Percentiles rank a stretch among this genome's conserved stretches.
phyloP scores from a whole-genome alignment of 2,113 vertebrate genomes.

The Rutilus rutilus region DNA sequence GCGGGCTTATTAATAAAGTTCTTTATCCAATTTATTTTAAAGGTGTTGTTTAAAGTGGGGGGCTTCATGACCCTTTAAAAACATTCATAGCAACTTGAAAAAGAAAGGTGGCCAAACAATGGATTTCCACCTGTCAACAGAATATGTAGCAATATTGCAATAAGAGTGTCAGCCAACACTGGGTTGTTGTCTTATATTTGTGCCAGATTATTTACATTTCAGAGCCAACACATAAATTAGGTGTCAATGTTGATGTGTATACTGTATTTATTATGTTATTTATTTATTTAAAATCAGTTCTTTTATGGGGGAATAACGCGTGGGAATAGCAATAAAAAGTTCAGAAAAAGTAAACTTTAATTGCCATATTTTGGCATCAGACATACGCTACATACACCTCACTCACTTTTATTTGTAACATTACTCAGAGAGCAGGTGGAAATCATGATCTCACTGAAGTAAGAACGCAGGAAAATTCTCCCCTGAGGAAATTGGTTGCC shows the following conservation, averaged over 20 bases:
- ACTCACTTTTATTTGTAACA: conserved; percentile 9
- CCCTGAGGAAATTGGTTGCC: conserved; percentile 23
- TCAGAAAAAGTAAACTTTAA: conserved; percentile 16
- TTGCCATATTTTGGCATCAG: background rate
- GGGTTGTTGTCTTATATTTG: background rate
- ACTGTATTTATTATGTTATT: background rate
- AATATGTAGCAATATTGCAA: background rate
- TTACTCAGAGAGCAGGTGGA: conserved; percentile 32
- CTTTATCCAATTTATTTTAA: too few relatives aligned
- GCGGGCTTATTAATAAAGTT: too few relatives aligned
- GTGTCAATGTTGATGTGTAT: background rate
- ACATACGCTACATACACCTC: background rate
- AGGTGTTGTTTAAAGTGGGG: too few relatives aligned
- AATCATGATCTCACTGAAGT: conserved; percentile 14
- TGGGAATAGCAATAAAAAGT: background rate
- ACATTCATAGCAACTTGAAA: background rate
- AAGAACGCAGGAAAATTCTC: conserved; percentile 6
- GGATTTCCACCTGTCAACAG: background rate
- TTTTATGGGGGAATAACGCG: background rate
- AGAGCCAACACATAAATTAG: conserved; percentile 17
- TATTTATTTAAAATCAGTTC: background rate
- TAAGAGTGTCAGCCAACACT: background rate
- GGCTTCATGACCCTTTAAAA: too few relatives aligned
- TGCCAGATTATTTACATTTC: background rate
- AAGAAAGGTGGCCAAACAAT: background rate